Evolutionary conservation across 2,113 vertebrate genomes (phyloP), one percentile per base, ranked within the genome.

Genomic region (Bucco capensis): DNA sequence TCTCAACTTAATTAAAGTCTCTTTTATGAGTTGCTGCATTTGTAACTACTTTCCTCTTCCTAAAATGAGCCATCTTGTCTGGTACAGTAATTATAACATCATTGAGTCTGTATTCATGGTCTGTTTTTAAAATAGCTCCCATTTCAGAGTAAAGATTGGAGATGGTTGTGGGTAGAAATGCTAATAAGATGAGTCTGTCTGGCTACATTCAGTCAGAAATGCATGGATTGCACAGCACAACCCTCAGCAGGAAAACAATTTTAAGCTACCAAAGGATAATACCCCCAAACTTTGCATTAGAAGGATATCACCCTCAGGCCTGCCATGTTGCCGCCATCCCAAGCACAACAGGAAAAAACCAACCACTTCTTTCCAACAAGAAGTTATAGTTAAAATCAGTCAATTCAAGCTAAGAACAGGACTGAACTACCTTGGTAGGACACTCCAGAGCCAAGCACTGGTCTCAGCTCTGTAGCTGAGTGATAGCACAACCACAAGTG

Each of bases 21-120:
- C 58, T 88, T 94, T 95, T 87, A 87, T 82, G 75, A 96, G 80
- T 79, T 78, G 74, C 69, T 91, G 65, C 56, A 85, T 89, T 93
- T 83, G 67, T 81, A 89, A 85, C 86, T 89, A 74, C 57, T 92
- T 91, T 93, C 38, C 30, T 30, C 51, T 76, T 87, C 87, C 72
- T 91, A 76, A 96, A 95, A 94, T 93, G 83, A 96, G 66, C 89
- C 57, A 83, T 88, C 54, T 90, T 90, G 61, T 91, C 92, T 94
- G 84, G 85, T 93, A 76, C 77, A 71, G 58, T 94, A 95, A 94
- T 92, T 94, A 93, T 64, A 95, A 92, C 86, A 90, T 85, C 57
- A 86, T 33, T 70, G 74, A 79, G 88, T 94, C 79, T 83, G 54
- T 91, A 94, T 94, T 94, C 77, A 86, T 44, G 54, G 72, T 30